phyloP scores from a whole-genome alignment of 2,888 invertebrate genomes.

The Timandra comae region DNA sequence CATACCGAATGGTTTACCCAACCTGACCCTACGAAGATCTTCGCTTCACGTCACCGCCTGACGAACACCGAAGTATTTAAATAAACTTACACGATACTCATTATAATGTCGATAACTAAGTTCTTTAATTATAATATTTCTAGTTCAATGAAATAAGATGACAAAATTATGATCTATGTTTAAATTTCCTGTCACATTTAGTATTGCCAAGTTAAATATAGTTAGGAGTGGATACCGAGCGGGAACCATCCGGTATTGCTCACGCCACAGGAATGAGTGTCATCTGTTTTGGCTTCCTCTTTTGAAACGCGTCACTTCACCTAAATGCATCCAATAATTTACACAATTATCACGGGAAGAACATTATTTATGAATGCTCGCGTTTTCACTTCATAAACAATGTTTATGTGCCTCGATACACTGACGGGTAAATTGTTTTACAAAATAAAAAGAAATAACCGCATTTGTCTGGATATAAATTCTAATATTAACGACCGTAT shows the following conservation, averaged over 20 bases:
- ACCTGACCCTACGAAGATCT: too few relatives aligned
- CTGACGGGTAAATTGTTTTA: not conserved
- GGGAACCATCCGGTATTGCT: conserved; percentile 41
- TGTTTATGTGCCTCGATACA: conserved; percentile 1
- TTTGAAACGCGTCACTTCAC: conserved; percentile 24
- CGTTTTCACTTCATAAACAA: conserved; percentile 8
- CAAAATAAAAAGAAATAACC: conserved; percentile 1
- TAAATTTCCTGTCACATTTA: conserved; percentile 22
- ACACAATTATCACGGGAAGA: conserved; percentile 23
- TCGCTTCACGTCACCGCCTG: too few relatives aligned
- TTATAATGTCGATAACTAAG: too few relatives aligned
- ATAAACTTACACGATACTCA: too few relatives aligned
- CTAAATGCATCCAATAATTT: conserved; percentile 28
- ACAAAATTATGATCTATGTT: conserved; percentile 2
- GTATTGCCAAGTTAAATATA: conserved; percentile 33
- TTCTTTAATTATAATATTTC: too few relatives aligned
- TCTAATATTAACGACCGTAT: conserved; percentile 15
- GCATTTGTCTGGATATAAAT: conserved; percentile 7
- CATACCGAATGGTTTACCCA: too few relatives aligned
- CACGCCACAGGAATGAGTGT: conserved; percentile 40
- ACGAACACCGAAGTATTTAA: too few relatives aligned
- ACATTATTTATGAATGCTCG: conserved; percentile 10
- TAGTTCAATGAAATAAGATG: too few relatives aligned
- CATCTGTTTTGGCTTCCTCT: conserved; percentile 33
- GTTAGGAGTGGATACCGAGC: conserved; percentile 19